phyloP scores from a whole-genome alignment of 2,888 invertebrate species.

The Fabriciana adippe region DNA sequence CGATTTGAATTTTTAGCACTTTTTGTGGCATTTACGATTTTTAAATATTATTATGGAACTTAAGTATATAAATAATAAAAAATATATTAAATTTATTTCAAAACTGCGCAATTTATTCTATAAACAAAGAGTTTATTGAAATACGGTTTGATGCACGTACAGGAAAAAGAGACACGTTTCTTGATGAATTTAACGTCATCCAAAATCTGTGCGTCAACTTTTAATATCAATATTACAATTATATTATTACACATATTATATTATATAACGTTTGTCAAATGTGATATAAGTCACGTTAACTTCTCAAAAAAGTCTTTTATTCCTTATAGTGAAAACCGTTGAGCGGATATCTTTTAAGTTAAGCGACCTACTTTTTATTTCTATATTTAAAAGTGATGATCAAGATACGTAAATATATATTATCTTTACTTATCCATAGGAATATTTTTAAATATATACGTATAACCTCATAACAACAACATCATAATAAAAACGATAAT shows the following conservation, averaged over 20 bases:
- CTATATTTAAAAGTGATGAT: too few relatives aligned
- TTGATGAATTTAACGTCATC: conserved; percentile 30
- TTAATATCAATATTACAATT: conserved; percentile 1
- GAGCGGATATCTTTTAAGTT: too few relatives aligned
- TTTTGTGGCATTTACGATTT: background rate
- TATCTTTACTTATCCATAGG: too few relatives aligned
- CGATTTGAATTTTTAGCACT: conserved; percentile 4
- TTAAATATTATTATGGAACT: background rate
- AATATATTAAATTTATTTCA: conserved; percentile 3
- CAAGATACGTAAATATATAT: too few relatives aligned
- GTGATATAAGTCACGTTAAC: conserved; percentile 4
- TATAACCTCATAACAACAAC: too few relatives aligned
- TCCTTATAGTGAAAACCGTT: background rate
- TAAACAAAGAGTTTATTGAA: conserved; percentile 42
- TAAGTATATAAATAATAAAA: background rate
- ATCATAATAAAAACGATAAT: too few relatives aligned
- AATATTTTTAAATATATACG: too few relatives aligned
- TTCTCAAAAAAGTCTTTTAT: background rate
- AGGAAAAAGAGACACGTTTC: conserved; percentile 37
- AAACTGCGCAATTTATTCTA: conserved; percentile 49
- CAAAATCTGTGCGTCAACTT: conserved; percentile 24
- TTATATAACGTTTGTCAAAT: conserved; percentile 8
- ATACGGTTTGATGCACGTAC: conserved; percentile 40
- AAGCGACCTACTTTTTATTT: too few relatives aligned
- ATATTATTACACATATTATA: background rate